phyloP scores from a whole-genome alignment of 2,113 vertebrate genomes.

The Origma solitaria region DNA sequence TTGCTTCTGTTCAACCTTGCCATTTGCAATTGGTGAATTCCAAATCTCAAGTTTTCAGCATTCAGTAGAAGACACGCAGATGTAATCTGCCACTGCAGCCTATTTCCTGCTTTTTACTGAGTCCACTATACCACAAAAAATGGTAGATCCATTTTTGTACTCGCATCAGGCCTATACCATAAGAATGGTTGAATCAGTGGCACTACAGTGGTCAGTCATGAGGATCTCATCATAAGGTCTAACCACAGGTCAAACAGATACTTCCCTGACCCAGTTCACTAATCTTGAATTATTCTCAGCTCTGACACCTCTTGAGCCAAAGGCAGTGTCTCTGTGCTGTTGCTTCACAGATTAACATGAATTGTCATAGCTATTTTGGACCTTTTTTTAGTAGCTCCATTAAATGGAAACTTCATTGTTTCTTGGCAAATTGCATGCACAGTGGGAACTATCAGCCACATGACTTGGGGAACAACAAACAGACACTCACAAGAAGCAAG shows the following conservation, averaged over 20 bases:
- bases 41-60: neutral
- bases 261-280: neutral
- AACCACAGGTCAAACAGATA: neutral
- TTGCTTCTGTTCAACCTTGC: neutral
- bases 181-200: neutral
- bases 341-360: neutral
- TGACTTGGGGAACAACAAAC: neutral
- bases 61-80: neutral
- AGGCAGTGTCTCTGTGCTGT: neutral
- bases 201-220: neutral
- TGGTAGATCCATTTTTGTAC: neutral
- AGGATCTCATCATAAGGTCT: neutral
- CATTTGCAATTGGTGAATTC: neutral
- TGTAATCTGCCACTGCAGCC: neutral
- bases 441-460: neutral
- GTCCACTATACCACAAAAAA: neutral
- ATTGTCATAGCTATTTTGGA: neutral
- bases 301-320: neutral
- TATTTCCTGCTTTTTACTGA: neutral
- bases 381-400: neutral
- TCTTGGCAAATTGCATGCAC: neutral
- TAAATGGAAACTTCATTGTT: neutral
- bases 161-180: neutral
- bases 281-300: neutral
- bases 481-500: slow-evolving; percentile 85